These are phyloP conservation scores for Progne subis DNA, from an alignment of 2,113 vertebrate genomes.

Conservation along the genomic window DNA sequence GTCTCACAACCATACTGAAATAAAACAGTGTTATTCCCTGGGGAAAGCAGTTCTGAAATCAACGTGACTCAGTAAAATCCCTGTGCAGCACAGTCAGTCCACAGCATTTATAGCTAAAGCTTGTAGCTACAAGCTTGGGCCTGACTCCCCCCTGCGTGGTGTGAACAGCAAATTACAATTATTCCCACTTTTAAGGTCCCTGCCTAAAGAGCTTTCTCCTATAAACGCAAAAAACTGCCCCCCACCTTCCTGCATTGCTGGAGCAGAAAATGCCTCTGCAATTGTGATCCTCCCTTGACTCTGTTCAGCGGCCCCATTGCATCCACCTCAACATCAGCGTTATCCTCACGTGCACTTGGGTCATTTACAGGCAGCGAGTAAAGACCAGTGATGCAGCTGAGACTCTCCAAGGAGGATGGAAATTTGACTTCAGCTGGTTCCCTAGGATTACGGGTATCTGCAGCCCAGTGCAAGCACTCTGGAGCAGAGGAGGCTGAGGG, in stretches of 20 bases:
- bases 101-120: background rate
- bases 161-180: background rate
- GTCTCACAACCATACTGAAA: background rate
- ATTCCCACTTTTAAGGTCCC: background rate
- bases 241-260: background rate
- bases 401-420: background rate
- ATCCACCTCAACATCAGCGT: background rate
- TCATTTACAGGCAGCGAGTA: background rate
- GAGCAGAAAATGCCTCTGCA: constrained; percentile 11
- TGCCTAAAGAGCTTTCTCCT: background rate
- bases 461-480: too few relatives aligned
- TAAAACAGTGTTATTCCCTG: background rate
- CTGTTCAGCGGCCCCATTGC: background rate
- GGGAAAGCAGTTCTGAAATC: background rate
- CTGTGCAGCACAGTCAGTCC: background rate
- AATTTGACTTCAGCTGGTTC: background rate
- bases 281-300: background rate
- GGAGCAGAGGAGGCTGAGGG: background rate
- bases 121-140: background rate
- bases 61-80: background rate
- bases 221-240: background rate
- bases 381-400: background rate
- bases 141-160: background rate
- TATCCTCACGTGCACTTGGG: background rate
- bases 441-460: background rate